Conservation (phyloP, 2,113 vertebrate genomes). For the Coreoperca whiteheadi region DNA sequence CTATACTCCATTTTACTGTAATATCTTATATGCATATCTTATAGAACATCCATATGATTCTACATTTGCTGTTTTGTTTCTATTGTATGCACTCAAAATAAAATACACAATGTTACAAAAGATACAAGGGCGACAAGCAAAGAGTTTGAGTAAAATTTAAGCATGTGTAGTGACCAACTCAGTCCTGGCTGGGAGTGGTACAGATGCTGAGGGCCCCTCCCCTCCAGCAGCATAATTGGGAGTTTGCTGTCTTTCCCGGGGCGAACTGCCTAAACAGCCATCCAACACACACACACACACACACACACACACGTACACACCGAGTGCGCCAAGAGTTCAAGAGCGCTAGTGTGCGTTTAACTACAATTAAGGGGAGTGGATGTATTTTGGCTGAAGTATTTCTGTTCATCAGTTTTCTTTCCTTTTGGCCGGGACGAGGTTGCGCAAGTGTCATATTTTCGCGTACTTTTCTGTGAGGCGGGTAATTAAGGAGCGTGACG, state of each 20-base stretch:
- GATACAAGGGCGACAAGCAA: neutral
- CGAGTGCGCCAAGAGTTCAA: constrained; percentile 62
- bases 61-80: neutral
- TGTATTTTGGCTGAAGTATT: constrained; percentile 43
- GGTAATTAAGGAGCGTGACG: constrained; percentile 26
- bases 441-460: constrained; percentile 32
- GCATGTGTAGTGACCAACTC: neutral
- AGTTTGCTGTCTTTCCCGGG: constrained; percentile 55
- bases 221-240: constrained; percentile 52
- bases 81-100: neutral
- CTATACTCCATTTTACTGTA: neutral
- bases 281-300: constrained; percentile 36
- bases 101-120: neutral
- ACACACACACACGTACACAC: neutral
- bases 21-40: neutral
- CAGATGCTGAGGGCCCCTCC: constrained; percentile 69
- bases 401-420: neutral
- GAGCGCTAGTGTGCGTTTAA: constrained; percentile 32
- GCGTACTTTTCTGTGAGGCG: neutral
- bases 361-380: constrained; percentile 59
- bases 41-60: neutral
- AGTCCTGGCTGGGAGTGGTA: constrained; percentile 18
- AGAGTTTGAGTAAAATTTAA: neutral
- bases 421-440: neutral
- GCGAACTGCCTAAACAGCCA: constrained; percentile 44